Percentiles rank a stretch among this genome's conserved stretches.
These are phyloP conservation scores for Germaria angustata DNA, from an alignment of 2,888 invertebrate species.

Conservation along the genomic window DNA sequence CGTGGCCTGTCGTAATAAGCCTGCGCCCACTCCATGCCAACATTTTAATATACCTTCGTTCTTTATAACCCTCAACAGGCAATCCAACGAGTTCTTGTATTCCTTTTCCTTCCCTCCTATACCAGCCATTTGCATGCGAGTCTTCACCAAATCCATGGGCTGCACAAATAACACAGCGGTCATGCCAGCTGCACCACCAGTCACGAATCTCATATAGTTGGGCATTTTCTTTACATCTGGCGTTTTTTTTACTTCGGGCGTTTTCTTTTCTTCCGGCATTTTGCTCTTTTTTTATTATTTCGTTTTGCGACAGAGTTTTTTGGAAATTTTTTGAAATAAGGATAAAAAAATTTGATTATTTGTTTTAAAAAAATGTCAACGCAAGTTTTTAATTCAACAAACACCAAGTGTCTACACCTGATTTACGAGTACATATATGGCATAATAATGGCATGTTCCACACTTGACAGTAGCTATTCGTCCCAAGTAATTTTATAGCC, in stretches of 20 bases:
- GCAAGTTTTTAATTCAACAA: not conserved
- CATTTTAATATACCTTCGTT: conserved; percentile 93
- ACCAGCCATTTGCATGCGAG: conserved; percentile 94
- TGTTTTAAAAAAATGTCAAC: not conserved
- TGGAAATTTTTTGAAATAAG: not conserved
- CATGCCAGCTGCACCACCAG: conserved; percentile 94
- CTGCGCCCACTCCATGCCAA: conserved; percentile 96
- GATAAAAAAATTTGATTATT: not conserved
- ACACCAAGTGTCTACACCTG: too few species aligned
- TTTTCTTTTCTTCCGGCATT: not conserved
- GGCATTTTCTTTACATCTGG: conserved; percentile 69
- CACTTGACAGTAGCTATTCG: too few species aligned
- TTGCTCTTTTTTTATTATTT: not conserved
- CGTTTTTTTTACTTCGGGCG: not conserved
- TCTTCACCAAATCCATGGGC: conserved; percentile 97
- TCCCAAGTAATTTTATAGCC: too few species aligned
- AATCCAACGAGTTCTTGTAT: conserved; percentile 89
- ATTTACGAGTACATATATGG: too few species aligned
- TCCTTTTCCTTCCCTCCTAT: conserved; percentile 81
- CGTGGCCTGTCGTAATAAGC: conserved; percentile 95
- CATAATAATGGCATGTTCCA: too few species aligned
- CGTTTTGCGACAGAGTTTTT: not conserved
- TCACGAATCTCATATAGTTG: conserved; percentile 85
- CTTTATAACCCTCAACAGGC: conserved; percentile 87
- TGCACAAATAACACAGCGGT: conserved; percentile 96